These are phyloP conservation scores for Daubentonia madagascariensis DNA, from an alignment of 2,113 vertebrate species.

Conservation along the genomic window DNA sequence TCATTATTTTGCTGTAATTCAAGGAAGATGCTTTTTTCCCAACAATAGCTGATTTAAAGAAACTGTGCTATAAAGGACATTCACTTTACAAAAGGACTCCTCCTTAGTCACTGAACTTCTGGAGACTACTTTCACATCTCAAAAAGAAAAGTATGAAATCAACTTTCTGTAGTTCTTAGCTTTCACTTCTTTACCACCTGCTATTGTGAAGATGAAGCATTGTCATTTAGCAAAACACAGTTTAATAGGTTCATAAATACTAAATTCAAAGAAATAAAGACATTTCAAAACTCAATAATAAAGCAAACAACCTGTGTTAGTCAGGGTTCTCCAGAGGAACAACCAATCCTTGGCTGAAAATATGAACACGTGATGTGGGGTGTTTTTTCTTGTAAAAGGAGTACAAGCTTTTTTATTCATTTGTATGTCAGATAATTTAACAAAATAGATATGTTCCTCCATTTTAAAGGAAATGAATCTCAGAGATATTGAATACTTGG, in stretches of 20 bases:
- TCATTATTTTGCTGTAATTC: not conserved
- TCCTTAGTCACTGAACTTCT: not conserved
- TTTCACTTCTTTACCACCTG: not conserved
- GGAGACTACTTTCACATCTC: not conserved
- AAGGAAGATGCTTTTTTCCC: not conserved
- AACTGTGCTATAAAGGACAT: not conserved
- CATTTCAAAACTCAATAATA: not conserved
- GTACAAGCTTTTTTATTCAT: not conserved
- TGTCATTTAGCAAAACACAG: not conserved
- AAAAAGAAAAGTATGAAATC: not conserved
- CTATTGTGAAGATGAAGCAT: not conserved
- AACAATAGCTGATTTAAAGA: not conserved
- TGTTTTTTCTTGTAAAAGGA: not conserved
- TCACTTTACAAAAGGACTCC: not conserved
- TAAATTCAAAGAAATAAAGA: conserved; percentile 2
- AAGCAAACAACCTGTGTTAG: not conserved
- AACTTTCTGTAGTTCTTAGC: not conserved
- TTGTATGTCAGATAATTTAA: not conserved
- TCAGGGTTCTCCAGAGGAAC: not conserved
- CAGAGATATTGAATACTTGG: not conserved
- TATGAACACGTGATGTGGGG: not conserved
- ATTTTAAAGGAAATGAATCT: not conserved
- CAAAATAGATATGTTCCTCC: not conserved
- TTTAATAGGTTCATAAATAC: not conserved
- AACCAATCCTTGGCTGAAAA: not conserved